Evolutionary conservation across 1,140 invertebrate species (phyloP).

Genomic region (Dreissena rostriformis): DNA sequence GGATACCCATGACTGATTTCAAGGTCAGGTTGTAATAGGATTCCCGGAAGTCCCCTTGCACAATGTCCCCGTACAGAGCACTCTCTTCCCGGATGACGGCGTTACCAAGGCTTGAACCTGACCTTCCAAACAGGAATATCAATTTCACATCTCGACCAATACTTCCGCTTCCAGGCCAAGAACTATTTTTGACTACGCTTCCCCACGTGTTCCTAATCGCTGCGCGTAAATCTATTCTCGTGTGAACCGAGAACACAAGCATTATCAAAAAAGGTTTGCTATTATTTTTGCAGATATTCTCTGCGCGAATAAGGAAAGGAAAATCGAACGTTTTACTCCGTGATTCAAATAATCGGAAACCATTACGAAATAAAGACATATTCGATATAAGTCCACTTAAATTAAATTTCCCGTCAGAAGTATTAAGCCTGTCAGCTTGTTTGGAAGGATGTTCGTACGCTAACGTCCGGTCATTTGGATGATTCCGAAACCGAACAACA

Average conservation of each 20-base stretch:
- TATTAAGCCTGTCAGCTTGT: no score
- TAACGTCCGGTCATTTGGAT: no score
- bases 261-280: slow-evolving; percentile 27
- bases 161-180: slow-evolving; percentile 23
- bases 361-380: slow-evolving; percentile 25
- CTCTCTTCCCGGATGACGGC: slow-evolving; percentile 51
- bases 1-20: slow-evolving; percentile 53
- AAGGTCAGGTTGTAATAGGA: slow-evolving; percentile 52
- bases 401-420: not conserved
- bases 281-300: slow-evolving; percentile 1
- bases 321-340: slow-evolving; percentile 30
- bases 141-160: slow-evolving; percentile 21
- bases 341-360: slow-evolving; percentile 20
- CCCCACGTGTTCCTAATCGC: slow-evolving; percentile 45
- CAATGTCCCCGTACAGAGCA: slow-evolving; percentile 51
- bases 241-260: slow-evolving; percentile 31
- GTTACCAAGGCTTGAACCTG: not conserved
- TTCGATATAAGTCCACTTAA: slow-evolving; percentile 14
- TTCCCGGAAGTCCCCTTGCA: slow-evolving; percentile 60
- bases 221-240: slow-evolving; percentile 21
- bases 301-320: slow-evolving; percentile 13
- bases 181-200: slow-evolving; percentile 13
- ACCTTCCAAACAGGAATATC: slow-evolving; percentile 48
- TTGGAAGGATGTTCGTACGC: no score
- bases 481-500: no score